Percentiles rank a stretch among this genome's conserved stretches.
These are phyloP conservation scores for Drosophila ficusphila DNA, from an alignment of 1,140 invertebrate genomes.

Conservation along the genomic window DNA sequence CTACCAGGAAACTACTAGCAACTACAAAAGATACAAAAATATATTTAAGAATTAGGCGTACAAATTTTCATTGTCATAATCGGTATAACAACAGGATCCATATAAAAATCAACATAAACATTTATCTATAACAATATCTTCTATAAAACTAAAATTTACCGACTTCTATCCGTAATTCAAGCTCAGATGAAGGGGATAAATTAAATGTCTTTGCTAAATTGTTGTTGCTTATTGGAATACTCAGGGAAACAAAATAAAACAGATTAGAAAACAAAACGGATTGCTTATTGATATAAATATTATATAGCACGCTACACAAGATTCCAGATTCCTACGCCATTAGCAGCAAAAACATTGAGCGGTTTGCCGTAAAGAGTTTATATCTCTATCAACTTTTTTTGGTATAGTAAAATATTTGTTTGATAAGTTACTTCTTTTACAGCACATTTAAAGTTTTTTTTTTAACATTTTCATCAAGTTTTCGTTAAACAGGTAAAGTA, in stretches of 20 bases:
- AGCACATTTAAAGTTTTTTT: slow-evolving; percentile 66
- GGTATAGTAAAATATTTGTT: slow-evolving; percentile 72
- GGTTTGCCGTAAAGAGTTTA: slow-evolving; percentile 56
- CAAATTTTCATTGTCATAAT: slow-evolving; percentile 56
- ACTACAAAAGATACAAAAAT: slow-evolving; percentile 81
- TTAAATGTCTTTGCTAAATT: slow-evolving; percentile 73
- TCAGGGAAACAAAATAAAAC: slow-evolving; percentile 35
- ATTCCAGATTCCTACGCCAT: slow-evolving; percentile 61
- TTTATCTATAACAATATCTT: slow-evolving; percentile 59
- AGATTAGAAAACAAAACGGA: slow-evolving; percentile 42
- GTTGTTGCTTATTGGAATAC: slow-evolving; percentile 48
- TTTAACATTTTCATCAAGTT: slow-evolving; percentile 40
- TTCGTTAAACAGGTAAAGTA: slow-evolving; percentile 79
- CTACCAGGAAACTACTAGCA: slow-evolving; percentile 70
- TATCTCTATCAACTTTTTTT: slow-evolving; percentile 35
- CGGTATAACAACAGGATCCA: slow-evolving; percentile 44
- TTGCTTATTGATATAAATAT: slow-evolving; percentile 47
- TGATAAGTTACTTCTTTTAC: slow-evolving; percentile 64
- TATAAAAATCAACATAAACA: slow-evolving; percentile 51
- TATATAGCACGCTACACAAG: slow-evolving; percentile 68
- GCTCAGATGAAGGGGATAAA: slow-evolving; percentile 46
- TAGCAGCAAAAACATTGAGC: slow-evolving; percentile 69
- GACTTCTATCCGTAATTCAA: slow-evolving; percentile 19
- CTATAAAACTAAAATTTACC: slow-evolving; percentile 50
- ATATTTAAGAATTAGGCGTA: slow-evolving; percentile 67